Conservation (phyloP, 2,797 vertebrate genomes). For the Hafferia zeledoni region DNA sequence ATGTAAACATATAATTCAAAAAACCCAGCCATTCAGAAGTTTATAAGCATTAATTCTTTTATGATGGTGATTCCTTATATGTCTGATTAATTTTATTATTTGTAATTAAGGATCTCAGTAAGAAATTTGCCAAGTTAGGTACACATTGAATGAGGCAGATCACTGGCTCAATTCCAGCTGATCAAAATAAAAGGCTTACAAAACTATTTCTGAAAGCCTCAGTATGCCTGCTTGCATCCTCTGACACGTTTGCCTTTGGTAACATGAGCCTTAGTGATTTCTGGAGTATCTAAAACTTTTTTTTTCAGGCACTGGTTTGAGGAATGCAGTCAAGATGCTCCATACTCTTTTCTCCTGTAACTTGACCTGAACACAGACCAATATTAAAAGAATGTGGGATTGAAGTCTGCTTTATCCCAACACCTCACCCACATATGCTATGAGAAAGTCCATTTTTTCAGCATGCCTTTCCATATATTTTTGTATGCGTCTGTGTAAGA, state of each 20-base stretch:
- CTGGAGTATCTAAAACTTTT: not conserved
- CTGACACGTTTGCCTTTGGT: not conserved
- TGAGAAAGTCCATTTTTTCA: not conserved
- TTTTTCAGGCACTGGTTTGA: not conserved
- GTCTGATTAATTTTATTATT: not conserved
- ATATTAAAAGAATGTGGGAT: not conserved
- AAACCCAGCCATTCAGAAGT: not conserved
- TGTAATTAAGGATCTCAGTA: not conserved
- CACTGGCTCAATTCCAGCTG: not conserved
- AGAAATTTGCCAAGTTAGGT: not conserved
- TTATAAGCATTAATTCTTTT: not conserved
- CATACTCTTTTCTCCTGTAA: not conserved
- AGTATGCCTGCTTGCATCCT: not conserved
- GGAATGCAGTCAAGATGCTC: not conserved
- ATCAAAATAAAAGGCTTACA: not conserved
- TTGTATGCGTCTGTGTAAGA: not conserved
- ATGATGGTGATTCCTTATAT: not conserved
- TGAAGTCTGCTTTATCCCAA: not conserved
- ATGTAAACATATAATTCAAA: not conserved
- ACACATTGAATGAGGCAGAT: not conserved
- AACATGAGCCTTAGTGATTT: not conserved
- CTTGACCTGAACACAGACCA: rapidly evolving
- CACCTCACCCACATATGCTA: not conserved
- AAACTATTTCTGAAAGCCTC: not conserved
- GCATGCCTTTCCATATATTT: not conserved